Percentiles rank a stretch among this genome's conserved stretches.
phyloP scores from a whole-genome alignment of 1,140 invertebrate species.

The Hycleus phaleratus region DNA sequence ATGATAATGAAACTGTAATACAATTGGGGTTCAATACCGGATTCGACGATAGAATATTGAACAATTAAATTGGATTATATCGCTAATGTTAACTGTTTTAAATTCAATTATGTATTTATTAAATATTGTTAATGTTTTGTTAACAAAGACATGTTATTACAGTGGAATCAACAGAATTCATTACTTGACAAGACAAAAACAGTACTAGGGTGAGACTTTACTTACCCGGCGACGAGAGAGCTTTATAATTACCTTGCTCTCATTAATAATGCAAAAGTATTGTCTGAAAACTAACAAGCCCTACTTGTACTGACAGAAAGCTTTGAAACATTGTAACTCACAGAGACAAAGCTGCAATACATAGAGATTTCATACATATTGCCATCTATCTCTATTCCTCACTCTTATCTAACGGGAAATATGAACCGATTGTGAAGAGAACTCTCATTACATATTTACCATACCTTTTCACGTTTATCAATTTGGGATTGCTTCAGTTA shows the following conservation, averaged over 20 bases:
- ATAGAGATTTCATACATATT: too few relatives aligned
- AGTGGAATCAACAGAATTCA: too few relatives aligned
- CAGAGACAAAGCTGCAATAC: background rate
- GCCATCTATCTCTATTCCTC: background rate
- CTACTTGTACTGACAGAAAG: slow-evolving; percentile 6
- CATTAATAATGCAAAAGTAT: slow-evolving; percentile 15
- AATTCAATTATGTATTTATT: too few relatives aligned
- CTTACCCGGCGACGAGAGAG: slow-evolving; percentile 3
- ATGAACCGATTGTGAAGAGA: background rate
- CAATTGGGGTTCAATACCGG: too few relatives aligned
- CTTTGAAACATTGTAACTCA: slow-evolving; percentile 13
- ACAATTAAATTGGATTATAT: too few relatives aligned
- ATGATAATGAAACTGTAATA: too few relatives aligned
- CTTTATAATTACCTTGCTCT: slow-evolving; percentile 15
- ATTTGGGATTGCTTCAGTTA: slow-evolving; percentile 8
- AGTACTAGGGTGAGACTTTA: slow-evolving; percentile 5
- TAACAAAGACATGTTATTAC: too few relatives aligned
- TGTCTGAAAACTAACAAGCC: slow-evolving; percentile 15
- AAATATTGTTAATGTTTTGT: too few relatives aligned
- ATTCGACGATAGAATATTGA: too few relatives aligned
- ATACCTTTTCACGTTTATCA: slow-evolving; percentile 9
- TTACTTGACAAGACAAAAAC: slow-evolving; percentile 7
- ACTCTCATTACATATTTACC: slow-evolving; percentile 14
- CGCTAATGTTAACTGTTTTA: too few relatives aligned
- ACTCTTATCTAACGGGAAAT: background rate